Base-by-base conservation (phyloP, 2,888 invertebrate species). In the Scrobipalpa costella region DNA sequence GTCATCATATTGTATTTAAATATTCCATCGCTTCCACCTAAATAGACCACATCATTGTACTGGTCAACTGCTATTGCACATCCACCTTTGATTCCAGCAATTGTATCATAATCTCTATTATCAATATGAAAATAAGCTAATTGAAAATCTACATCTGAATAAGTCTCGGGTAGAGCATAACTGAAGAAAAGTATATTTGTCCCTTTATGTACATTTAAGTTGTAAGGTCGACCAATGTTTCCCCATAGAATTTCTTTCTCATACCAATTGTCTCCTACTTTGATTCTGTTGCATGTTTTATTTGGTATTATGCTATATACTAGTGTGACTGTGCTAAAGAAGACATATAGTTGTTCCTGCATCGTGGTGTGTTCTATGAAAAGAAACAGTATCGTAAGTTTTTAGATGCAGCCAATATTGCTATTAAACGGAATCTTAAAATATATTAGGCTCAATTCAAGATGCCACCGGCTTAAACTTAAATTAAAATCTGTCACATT, bases 11-110 rank as follows among this genome's bases (percentile, higher is more conserved):
- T 85, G 9, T 79, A 86, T 74, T 80, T 86, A 63, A 81, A 87
- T 9, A 88, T 88, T 0, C 87, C 88, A 15, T 86, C 82, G 19
- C 76, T 83, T 0, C 88, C 86, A n/a, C 88, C 88, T 6, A 88
- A 67, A 38, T 77, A 88, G 36, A 88, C 76, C 0, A 79, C 79
- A 34, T 85, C 85, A 15, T 80, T 80, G 0, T 55, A 49, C 49
- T 80, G 78, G 27, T 88, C 86, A 65, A 87, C 80, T 0, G 86
- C 80, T 1, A 81, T 73, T 0, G 88, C 72, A 49, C 86, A 88
- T 0, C 88, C 87, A 0, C 86, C 86, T 74, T 64, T 71, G 0
- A 88, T 81, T 0, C 85, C 86, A 33, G 76, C 75, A 1, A 88
- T 80, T 0, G 70, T 75, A 63, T 79, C 74, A 40, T 74, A 77